Conservation (phyloP, 2,888 invertebrate genomes). For the Microchrysa polita region DNA sequence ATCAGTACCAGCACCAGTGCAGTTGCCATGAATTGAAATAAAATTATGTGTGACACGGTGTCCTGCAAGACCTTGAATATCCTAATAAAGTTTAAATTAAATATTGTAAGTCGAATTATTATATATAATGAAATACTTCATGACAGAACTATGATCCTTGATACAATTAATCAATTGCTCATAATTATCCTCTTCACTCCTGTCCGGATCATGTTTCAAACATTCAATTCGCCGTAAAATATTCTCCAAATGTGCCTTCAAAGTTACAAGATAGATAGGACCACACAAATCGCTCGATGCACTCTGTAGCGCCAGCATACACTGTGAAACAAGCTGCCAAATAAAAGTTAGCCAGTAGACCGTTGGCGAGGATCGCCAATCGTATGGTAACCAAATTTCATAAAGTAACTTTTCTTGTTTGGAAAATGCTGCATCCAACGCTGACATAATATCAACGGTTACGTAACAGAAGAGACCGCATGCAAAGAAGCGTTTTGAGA, state of each 20-base stretch:
- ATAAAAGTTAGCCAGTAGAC: constrained; percentile 17
- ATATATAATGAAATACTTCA: constrained; percentile 7
- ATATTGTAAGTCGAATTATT: no score
- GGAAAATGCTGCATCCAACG: constrained; percentile 23
- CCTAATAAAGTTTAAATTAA: not conserved
- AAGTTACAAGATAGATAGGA: constrained; percentile 8
- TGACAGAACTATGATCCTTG: not conserved
- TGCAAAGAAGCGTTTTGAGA: not conserved
- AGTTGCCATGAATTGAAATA: constrained; percentile 8
- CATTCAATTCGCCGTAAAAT: constrained; percentile 12
- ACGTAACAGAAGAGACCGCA: constrained; percentile 15
- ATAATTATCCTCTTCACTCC: not conserved
- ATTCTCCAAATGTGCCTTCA: constrained; percentile 18
- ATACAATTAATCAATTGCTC: constrained; percentile 10
- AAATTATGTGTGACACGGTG: constrained; percentile 27
- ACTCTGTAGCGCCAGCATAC: constrained; percentile 9
- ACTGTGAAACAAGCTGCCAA: not conserved
- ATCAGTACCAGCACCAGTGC: not conserved
- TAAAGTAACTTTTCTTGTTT: not conserved
- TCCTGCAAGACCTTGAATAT: constrained; percentile 14
- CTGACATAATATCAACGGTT: constrained; percentile 13
- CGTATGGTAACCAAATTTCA: constrained; percentile 32
- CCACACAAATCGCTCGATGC: constrained; percentile 16
- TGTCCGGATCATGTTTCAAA: not conserved
- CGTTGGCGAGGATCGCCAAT: constrained; percentile 1